Evolutionary conservation across 92 coral and sea anemone genomes (phyloP).

Genomic region (Parazoanthus atlanticus): DNA sequence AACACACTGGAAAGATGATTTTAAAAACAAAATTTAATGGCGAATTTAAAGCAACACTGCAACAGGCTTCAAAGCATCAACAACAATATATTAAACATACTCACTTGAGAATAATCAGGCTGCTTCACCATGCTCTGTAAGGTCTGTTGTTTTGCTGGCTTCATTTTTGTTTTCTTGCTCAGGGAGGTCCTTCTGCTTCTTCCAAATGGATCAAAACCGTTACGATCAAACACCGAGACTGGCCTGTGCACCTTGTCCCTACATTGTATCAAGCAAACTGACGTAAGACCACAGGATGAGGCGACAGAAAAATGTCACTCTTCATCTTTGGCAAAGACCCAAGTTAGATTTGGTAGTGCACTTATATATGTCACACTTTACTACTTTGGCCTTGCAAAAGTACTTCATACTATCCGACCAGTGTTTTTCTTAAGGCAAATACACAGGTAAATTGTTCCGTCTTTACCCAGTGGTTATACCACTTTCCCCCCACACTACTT

Average conservation of each 20-base stretch:
- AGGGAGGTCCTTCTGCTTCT: slow-evolving; percentile 86
- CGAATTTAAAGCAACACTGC: too few relatives aligned
- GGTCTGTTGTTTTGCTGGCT: slow-evolving; percentile 80
- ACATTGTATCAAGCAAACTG: not conserved
- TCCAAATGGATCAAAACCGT: slow-evolving; percentile 91
- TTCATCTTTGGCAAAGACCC: not conserved
- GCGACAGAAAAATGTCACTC: not conserved
- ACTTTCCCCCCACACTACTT: too few relatives aligned
- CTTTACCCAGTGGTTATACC: too few relatives aligned
- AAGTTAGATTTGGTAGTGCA: too few relatives aligned
- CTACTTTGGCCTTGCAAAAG: not conserved
- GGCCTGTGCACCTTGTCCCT: slow-evolving; percentile 97
- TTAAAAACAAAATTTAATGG: too few relatives aligned
- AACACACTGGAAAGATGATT: not conserved
- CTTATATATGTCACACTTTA: not conserved
- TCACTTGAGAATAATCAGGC: slow-evolving; percentile 84
- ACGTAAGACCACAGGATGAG: not conserved
- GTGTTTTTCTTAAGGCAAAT: too few relatives aligned
- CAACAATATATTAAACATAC: not conserved
- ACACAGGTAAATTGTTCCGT: too few relatives aligned
- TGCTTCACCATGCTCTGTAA: slow-evolving; percentile 77
- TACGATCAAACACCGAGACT: slow-evolving; percentile 93
- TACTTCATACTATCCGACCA: not conserved
- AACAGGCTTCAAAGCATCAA: not conserved
- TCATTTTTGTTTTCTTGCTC: slow-evolving; percentile 93